A percentile compares a stretch with the other conserved stretches of the same genome.
These are phyloP conservation scores for Malurus elegans DNA, from an alignment of 2,113 vertebrate genomes.

Conservation along the genomic window DNA sequence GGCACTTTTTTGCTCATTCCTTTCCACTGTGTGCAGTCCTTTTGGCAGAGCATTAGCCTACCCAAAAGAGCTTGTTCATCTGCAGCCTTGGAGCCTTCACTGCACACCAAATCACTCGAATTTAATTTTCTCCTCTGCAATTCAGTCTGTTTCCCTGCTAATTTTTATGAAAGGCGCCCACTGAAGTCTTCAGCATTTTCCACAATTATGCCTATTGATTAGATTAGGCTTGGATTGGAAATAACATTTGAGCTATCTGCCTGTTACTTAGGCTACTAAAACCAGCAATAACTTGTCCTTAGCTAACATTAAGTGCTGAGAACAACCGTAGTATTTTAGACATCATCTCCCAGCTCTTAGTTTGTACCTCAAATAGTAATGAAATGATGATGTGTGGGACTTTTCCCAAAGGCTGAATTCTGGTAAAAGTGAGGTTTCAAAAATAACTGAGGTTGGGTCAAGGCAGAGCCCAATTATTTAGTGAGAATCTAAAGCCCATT, in stretches of 20 bases:
- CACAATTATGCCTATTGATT: background rate
- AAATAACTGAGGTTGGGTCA: background rate
- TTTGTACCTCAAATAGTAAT: background rate
- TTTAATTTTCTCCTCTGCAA: background rate
- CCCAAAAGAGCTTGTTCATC: background rate
- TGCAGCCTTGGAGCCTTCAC: background rate
- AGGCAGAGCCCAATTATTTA: background rate
- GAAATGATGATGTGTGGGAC: accelerated
- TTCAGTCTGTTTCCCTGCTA: background rate
- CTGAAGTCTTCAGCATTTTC: background rate
- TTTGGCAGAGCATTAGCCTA: background rate
- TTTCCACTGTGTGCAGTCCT: background rate
- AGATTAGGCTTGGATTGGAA: background rate
- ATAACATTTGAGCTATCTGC: background rate
- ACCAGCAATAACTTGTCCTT: background rate
- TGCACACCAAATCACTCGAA: background rate
- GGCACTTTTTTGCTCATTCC: background rate
- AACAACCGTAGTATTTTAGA: background rate
- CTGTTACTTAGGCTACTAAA: background rate
- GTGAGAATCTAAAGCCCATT: background rate
- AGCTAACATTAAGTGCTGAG: background rate
- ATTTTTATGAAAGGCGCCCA: background rate
- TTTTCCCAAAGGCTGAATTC: background rate
- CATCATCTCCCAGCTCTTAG: background rate
- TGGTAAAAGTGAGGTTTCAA: background rate